Evolutionary conservation across 2,113 vertebrate species (phyloP).

Genomic region (Balaeniceps rex): DNA sequence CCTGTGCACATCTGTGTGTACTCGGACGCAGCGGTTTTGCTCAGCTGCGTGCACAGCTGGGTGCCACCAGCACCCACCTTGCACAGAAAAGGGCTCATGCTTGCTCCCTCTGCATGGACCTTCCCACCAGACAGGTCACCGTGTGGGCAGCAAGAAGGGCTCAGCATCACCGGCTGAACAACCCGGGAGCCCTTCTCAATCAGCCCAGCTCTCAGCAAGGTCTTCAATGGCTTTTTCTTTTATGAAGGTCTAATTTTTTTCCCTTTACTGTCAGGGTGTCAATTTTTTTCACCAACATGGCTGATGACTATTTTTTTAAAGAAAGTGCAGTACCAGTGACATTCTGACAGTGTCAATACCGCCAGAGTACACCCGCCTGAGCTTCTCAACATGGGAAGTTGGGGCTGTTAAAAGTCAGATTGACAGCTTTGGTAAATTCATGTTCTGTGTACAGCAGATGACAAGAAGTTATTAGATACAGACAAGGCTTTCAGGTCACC

Average conservation of each 20-base stretch:
- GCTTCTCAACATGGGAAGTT: not conserved
- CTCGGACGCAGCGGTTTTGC: not conserved
- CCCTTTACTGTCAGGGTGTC: slow-evolving; percentile 32
- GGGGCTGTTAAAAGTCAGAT: slow-evolving; percentile 12
- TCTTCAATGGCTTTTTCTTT: not conserved
- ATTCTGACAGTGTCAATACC: slow-evolving; percentile 37
- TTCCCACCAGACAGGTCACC: not conserved
- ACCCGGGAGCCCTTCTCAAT: not conserved
- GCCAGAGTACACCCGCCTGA: slow-evolving; percentile 31
- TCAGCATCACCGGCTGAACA: not conserved
- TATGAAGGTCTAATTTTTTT: not conserved
- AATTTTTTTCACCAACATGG: not conserved
- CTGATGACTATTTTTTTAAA: slow-evolving; percentile 28
- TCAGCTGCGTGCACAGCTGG: not conserved
- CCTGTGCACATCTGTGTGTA: not conserved
- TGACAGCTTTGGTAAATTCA: slow-evolving; percentile 36
- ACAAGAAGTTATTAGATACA: slow-evolving; percentile 27
- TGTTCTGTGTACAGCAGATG: not conserved
- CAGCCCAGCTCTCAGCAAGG: not conserved
- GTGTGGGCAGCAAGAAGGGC: not conserved
- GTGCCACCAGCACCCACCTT: not conserved
- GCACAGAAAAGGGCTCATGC: not conserved
- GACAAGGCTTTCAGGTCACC: slow-evolving; percentile 46
- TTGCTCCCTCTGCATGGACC: not conserved
- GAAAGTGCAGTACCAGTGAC: not conserved